Evolutionary conservation across 2,113 vertebrate species (phyloP).

Genomic region (Amphilophus citrinellus): DNA sequence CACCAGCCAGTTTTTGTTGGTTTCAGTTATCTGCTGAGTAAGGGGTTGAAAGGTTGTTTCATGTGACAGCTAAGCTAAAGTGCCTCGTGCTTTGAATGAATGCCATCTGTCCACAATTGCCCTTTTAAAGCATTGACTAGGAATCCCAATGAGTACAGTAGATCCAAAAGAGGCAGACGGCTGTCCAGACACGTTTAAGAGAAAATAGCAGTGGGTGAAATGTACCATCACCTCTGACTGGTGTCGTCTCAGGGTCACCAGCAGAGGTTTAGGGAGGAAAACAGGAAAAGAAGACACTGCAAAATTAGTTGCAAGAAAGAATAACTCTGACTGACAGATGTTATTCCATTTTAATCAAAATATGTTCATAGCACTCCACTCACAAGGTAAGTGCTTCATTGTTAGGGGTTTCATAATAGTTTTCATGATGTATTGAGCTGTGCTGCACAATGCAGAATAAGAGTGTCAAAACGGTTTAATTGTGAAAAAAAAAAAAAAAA

Average conservation of each 20-base stretch:
- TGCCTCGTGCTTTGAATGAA: constrained; percentile 60
- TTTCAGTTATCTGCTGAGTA: constrained; percentile 50
- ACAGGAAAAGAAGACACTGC: neutral
- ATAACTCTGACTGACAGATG: constrained; percentile 9
- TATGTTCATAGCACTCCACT: constrained; percentile 27
- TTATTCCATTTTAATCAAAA: constrained; percentile 14
- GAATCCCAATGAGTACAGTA: constrained; percentile 61
- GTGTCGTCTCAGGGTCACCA: constrained; percentile 6
- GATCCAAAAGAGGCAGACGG: constrained; percentile 29
- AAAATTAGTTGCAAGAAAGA: neutral
- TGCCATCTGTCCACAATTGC: constrained; percentile 63
- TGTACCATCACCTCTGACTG: constrained; percentile 30
- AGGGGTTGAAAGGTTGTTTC: constrained; percentile 43
- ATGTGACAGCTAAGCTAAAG: constrained; percentile 48
- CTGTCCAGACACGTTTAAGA: constrained; percentile 33
- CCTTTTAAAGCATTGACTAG: constrained; percentile 69
- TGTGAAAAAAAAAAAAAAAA: neutral
- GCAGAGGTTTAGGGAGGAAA: constrained; percentile 2
- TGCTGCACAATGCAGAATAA: neutral
- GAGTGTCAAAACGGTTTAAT: constrained; percentile 9
- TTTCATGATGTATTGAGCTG: constrained; percentile 27
- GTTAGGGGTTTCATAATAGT: constrained; percentile 29
- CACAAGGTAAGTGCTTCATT: constrained; percentile 38
- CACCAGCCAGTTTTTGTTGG: constrained; percentile 32
- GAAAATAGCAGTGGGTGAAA: constrained; percentile 48